Base-by-base conservation (phyloP, 2,797 vertebrate species). In the Alosa sapidissima region DNA sequence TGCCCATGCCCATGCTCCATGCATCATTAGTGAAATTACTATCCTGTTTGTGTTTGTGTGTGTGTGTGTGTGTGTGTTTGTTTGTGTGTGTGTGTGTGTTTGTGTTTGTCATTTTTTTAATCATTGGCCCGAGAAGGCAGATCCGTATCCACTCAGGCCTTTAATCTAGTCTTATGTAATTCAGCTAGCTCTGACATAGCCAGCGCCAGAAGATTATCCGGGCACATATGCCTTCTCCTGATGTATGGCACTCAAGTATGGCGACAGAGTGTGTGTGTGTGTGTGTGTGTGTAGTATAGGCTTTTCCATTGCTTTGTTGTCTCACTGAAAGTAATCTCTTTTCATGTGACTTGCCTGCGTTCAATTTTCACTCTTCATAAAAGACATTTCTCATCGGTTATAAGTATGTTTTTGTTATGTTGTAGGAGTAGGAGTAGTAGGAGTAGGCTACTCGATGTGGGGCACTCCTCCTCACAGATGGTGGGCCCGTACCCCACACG, bases 91-190 rank as follows among this genome's bases (percentile, higher is more conserved):
- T 16, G 51, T 54, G 65, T 82, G 51, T 60, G 49, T 16, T 24
- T n/a, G 19, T 78, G 13, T 21, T 8, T 83, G 62, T 24, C 81
- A 75, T 33, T 36, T 11, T 78, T 78, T 78, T 78, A 72, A 10
- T 81, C 19, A 81, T 24, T 36, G 33, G 78, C 58, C 81, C 49
- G 62, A 84, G 62, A 84, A 52, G 60, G 51, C 82, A 82, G 81
- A 75, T 84, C 83, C 62, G 65, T 87, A 47, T 85, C 54, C n/a
- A 19, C 49, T 72, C 60, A 51, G 24, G 7, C 24, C 55, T 9
- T 52, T 85, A 81, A 85, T 87, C 86, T 68, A 48, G 49, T 48
- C 65, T 83, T 83, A 81, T 58, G 52, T 83, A 85, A 87, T 85
- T 81, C 81, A 81, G 52, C 7, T 11, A 65, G 81, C 54, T 47